phyloP scores from a whole-genome alignment of 2,113 vertebrate species.

The Nicator chloris region DNA sequence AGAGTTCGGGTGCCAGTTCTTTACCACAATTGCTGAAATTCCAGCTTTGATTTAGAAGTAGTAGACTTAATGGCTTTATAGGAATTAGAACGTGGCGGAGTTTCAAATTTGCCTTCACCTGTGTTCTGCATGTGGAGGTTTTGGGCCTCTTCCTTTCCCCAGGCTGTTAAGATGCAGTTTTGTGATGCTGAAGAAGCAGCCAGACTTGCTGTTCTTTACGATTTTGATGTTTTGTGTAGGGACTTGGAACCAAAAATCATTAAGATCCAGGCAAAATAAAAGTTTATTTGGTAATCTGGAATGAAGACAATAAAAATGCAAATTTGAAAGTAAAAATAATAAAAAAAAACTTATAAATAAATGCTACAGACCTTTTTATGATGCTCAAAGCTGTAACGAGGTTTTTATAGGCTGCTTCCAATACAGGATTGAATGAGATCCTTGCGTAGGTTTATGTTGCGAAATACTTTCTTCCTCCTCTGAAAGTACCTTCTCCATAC shows the following conservation, averaged over 20 bases:
- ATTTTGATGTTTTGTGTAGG: neutral
- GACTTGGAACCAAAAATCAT: neutral
- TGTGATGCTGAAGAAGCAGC: neutral
- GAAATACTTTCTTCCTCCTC: conserved; percentile 37
- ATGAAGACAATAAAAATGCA: neutral
- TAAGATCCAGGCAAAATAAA: neutral
- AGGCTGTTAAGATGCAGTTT: neutral
- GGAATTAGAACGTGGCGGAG: neutral
- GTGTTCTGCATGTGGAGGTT: neutral
- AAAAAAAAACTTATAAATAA: neutral
- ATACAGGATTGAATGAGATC: conserved; percentile 15
- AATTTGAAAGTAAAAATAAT: neutral
- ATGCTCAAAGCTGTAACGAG: neutral
- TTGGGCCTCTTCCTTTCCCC: neutral
- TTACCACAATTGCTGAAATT: neutral
- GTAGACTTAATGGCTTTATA: neutral
- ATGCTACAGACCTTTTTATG: neutral
- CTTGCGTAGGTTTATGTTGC: conserved; percentile 22
- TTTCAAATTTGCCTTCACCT: neutral
- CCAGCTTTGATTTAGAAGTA: neutral
- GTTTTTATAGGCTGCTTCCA: neutral
- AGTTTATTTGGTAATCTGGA: neutral
- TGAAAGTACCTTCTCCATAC: conserved; percentile 21
- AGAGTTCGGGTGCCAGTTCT: neutral
- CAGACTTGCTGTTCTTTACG: neutral